Evolutionary conservation across 2,888 invertebrate genomes (phyloP), one percentile per base, ranked within the genome.

Genomic region (Leptopilina syphax): DNA sequence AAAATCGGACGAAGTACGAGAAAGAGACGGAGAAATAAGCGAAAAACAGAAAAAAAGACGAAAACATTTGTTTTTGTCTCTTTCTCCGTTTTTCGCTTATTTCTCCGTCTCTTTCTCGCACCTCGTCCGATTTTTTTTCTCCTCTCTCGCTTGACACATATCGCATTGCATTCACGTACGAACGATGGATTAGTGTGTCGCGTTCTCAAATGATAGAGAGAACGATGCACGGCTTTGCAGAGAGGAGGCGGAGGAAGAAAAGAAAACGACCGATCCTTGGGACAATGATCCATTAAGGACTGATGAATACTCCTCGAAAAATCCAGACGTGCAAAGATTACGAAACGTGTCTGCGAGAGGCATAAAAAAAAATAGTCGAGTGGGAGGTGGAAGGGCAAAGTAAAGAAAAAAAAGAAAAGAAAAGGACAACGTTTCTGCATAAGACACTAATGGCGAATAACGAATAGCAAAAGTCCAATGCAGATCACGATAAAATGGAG

Each of bases 401-500:
- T 9, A 50, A 50, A 50, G 44, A 44, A 44, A 44, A 8, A 44
- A 44, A 44, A 44, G 44, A 44, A 65, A 34, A 5, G 27, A 73
- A 50, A 54, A 57, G n/a, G 34, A 54, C n/a, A 10, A 27, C 44
- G 44, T 44, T 73, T 54, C 73, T 73, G 57, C 73, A 57, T n/a
- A 73, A 73, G 57, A 54, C 54, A 34, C 73, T 73, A 73, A 73
- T 73, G 73, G 73, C n/a, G 73, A 73, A 73, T 73, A 73, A 73
- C 73, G 73, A 57, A 73, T 73, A 57, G 73, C 73, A 57, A 73
- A 57, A 50, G 73, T 12, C 57, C 73, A 73, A 41, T 73, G 70
- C 63, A 63, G 82, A 82, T 81, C 82, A 77, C 73, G 82, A 82
- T 82, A 81, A 82, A 82, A 79, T 81, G 79, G 79, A 77, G 78